A percentile compares a stretch with the other conserved stretches of the same genome.
Evolutionary conservation across 2,888 invertebrate genomes (phyloP).

Genomic region (Caradrina kadenii): DNA sequence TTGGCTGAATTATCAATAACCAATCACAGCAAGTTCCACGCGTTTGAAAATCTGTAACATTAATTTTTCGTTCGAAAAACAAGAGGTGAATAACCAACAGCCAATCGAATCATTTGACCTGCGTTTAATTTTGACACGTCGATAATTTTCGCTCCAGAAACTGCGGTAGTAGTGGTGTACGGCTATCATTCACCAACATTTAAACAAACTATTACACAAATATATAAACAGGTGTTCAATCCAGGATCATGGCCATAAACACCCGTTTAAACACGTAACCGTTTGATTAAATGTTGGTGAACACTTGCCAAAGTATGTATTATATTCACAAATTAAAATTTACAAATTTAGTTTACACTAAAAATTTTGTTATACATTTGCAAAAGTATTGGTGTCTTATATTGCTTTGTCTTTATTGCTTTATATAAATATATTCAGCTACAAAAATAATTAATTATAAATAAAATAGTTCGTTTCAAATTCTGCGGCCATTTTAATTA

Average conservation of each 20-base stretch:
- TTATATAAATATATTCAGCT: not conserved
- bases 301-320: not conserved
- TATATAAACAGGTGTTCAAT: not conserved
- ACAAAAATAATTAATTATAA: no score
- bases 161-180: not conserved
- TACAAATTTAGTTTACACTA: conserved; percentile 44
- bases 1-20: no score
- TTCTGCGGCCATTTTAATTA: no score
- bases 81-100: no score
- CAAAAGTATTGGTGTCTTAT: conserved; percentile 42
- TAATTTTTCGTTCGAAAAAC: no score
- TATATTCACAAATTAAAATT: conserved; percentile 60
- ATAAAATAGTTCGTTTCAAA: no score
- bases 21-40: no score
- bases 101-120: not conserved
- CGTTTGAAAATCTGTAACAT: no score
- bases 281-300: not conserved
- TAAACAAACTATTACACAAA: no score
- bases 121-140: not conserved
- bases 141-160: not conserved
- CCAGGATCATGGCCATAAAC: not conserved
- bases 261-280: not conserved
- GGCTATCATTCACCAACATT: not conserved
- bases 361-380: not conserved
- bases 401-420: conserved; percentile 23